Evolutionary conservation across 2,888 invertebrate species (phyloP).

Genomic region (Athrips mouffetella): DNA sequence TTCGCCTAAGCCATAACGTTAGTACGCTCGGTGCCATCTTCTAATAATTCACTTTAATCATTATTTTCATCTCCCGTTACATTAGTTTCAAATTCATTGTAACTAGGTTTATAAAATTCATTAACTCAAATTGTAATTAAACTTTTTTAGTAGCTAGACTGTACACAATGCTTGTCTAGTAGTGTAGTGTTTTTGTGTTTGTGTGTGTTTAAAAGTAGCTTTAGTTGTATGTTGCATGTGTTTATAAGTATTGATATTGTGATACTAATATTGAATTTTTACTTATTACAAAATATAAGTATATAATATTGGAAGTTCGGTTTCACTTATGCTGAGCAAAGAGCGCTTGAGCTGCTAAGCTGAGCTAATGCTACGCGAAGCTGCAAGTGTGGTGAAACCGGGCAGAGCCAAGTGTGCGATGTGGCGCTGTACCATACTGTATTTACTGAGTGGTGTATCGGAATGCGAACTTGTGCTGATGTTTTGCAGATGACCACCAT

Average conservation of each 20-base stretch:
- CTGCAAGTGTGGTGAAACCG: constrained; percentile 32
- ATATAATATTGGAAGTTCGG: constrained; percentile 34
- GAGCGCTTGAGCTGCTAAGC: constrained; percentile 8
- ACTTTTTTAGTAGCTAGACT: constrained; percentile 31
- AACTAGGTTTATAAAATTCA: constrained; percentile 43
- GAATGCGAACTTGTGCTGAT: constrained; percentile 83
- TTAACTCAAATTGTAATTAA: constrained; percentile 32
- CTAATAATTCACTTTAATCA: constrained; percentile 40
- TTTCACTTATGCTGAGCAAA: constrained; percentile 42
- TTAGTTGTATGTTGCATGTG: constrained; percentile 56
- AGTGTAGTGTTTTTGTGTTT: constrained; percentile 42
- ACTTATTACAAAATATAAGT: constrained; percentile 13
- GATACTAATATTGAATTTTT: constrained; percentile 26
- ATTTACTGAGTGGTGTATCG: constrained; percentile 71
- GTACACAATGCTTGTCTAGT: constrained; percentile 58
- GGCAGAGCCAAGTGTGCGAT: constrained; percentile 59
- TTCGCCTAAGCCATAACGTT: constrained; percentile 42
- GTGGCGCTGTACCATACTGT: constrained; percentile 60
- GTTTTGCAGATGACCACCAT: constrained; percentile 97
- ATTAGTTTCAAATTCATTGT: constrained; percentile 42
- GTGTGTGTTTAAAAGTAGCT: constrained; percentile 38
- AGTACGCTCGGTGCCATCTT: constrained; percentile 48
- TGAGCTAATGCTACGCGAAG: constrained; percentile 1
- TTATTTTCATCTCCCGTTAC: constrained; percentile 44
- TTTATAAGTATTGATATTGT: constrained; percentile 34